Evolutionary conservation across 1,140 invertebrate genomes (phyloP).

Genomic region (Saccostrea cuccullata): DNA sequence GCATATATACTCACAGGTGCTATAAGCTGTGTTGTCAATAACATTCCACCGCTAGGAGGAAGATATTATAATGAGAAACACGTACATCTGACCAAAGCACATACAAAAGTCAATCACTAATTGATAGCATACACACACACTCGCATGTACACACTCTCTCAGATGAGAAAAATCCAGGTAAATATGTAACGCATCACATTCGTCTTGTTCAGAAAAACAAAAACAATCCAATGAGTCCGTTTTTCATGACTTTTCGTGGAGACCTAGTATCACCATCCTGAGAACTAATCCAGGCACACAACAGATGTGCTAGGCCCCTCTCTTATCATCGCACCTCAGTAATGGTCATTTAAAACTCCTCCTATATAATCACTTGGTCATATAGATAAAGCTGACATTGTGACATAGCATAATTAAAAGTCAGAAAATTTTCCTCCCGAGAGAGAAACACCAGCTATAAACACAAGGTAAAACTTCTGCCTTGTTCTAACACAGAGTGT

Average conservation of each 20-base stretch:
- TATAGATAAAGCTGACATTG: constrained; percentile 37
- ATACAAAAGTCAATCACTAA: constrained; percentile 19
- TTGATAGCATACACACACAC: constrained; percentile 17
- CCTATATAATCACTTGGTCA: constrained; percentile 36
- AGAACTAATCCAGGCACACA: constrained; percentile 13
- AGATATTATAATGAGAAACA: constrained; percentile 19
- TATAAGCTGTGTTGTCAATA: constrained; percentile 24
- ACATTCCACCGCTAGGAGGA: constrained; percentile 20
- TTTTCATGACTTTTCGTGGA: background rate
- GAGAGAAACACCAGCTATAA: background rate
- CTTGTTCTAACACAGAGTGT: constrained; percentile 12
- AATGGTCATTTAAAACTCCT: constrained; percentile 44
- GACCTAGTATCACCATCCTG: constrained; percentile 14
- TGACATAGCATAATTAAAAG: constrained; percentile 21
- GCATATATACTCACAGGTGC: constrained; percentile 27
- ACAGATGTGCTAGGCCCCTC: constrained; percentile 9
- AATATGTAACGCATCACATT: background rate
- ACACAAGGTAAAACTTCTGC: background rate
- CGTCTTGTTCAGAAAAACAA: background rate
- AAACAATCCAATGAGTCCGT: background rate
- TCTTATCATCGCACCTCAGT: constrained; percentile 21
- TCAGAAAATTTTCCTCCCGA: background rate
- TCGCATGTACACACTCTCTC: background rate
- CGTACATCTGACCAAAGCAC: constrained; percentile 9
- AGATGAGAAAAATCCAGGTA: constrained; percentile 31